Evolutionary conservation across 1,140 invertebrate genomes (phyloP), one percentile per base, ranked within the genome.

Genomic region (Orchesella cincta): DNA sequence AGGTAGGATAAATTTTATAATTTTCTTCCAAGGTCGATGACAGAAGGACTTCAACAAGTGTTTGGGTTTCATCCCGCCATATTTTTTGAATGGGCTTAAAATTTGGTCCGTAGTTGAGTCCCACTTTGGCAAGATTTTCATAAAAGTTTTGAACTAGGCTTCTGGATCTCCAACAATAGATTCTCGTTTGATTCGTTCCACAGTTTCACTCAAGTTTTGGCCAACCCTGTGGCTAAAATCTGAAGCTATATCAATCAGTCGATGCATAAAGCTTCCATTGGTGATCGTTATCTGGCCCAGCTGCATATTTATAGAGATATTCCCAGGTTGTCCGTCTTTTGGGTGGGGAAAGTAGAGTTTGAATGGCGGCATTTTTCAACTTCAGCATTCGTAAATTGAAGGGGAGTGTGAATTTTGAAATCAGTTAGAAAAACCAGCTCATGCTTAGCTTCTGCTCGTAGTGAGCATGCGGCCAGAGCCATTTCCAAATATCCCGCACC

Each of bases 401-500:
- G 18, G 18, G 39, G 39, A 5, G 5, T 46, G 39, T 46, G 39
- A 18, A 46, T 46, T 46, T 5, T 18, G 18, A 46, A 46, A 18
- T 46, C 18, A 18, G 5, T 18, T n/a, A n/a, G n/a, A n/a, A n/a
- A n/a, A 46, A 46, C 18, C 39, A 46, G 5, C 5, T 8, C 5
- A 46, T 46, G 39, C 5, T 46, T 8, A 46, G 39, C 5, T 46
- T 5, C 18, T 5, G 5, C 5, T 5, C 5, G 18, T 46, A 46
- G 18, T 5, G 5, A 8, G 18, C 39, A 46, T 46, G 78, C 75
- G 1, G 71, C 70, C 8, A 79, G 28, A 23, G 74, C 26, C 51
- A 72, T 64, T 74, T 79, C 78, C 35, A 79, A 26, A 18, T 62
- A 74, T 18, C 67, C 71, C 1, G 78, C 78, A 36, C 64, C 78